Conservation (phyloP, 2,888 invertebrate species). For the Scaptomyza parva region DNA sequence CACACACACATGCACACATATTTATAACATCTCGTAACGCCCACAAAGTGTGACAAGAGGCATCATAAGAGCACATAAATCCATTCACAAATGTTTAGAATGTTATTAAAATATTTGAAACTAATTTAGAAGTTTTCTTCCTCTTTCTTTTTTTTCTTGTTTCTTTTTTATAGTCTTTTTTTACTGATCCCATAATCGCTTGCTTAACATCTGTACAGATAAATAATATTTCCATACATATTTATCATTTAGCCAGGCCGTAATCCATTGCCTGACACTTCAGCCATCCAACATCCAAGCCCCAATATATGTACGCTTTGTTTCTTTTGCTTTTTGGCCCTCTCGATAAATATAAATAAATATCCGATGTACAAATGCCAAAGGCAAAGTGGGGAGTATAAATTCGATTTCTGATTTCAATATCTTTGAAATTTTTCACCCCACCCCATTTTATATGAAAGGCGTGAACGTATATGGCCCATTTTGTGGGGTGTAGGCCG, state of each 20-base stretch:
- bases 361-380: conserved; percentile 74
- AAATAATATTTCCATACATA: conserved; percentile 68
- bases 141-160: conserved; percentile 48
- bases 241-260: conserved; percentile 68
- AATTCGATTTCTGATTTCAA: conserved; percentile 44
- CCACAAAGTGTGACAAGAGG: conserved; percentile 75
- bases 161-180: conserved; percentile 36
- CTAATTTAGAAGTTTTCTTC: conserved; percentile 66
- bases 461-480: conserved; percentile 27
- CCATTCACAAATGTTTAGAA: conserved; percentile 82
- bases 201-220: conserved; percentile 56
- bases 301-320: conserved; percentile 32
- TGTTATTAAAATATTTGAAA: conserved; percentile 82
- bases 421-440: conserved; percentile 1
- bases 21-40: conserved; percentile 48
- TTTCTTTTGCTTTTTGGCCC: conserved; percentile 43
- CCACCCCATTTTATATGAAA: conserved; percentile 11
- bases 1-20: conserved; percentile 11
- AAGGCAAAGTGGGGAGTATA: conserved; percentile 67
- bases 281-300: neutral
- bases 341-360: conserved; percentile 65
- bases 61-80: conserved; percentile 75
- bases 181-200: conserved; percentile 67
- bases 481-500: conserved; percentile 4
- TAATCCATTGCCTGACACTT: conserved; percentile 66